Evolutionary conservation across 2,113 vertebrate species (phyloP), one percentile per base, ranked within the genome.

Genomic region (Balaeniceps rex): DNA sequence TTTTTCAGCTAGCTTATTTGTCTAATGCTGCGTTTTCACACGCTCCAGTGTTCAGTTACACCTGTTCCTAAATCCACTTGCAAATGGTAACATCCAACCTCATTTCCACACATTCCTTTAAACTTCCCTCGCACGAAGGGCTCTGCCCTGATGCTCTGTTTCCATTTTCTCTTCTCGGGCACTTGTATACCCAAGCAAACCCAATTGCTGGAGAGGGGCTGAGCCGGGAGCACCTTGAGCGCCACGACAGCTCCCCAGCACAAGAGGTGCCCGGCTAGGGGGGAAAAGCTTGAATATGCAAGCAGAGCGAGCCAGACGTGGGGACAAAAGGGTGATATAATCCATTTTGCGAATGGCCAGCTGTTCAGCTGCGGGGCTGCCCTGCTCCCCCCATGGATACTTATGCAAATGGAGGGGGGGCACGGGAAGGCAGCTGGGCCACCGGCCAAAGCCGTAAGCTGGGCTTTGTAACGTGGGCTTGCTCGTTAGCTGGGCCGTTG

Each of bases 311-410:
- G 86, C 38, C 89, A 79, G 88, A 70, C 74, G 2, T 3, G 66
- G 82, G 90, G 87, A 94, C 90, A 91, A 96, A 90, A 87, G 96
- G 29, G 49, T 51, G 84, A 17, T 66, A 66, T 38, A 94, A 94
- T 90, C 94, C 85, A 75, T 68, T 86, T 92, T 94, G 71, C 14
- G 8, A 83, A 18, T 23, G 72, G 91, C 95, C 91, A 91, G 92
- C 89, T 93, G 92, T 93, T 94, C 14, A 2, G 76, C 87, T 74
- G 72, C 4, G 4, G 85, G 64, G 40, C 87, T 72, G 77, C 74
- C 78, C 84, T 0, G 2, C 58, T 86, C 55, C 7, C 84, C 65
- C 80, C 55, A 10, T 4, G 40, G 89, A 93, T 72, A 71, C 76
- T 83, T 68, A 90, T 81, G 77, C 92, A 94, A 82, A 92, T 85